A percentile compares a stretch with the other conserved stretches of the same genome.
phyloP scores from a whole-genome alignment of 2,888 invertebrate genomes.

The Himalopsyche kuldschensis region DNA sequence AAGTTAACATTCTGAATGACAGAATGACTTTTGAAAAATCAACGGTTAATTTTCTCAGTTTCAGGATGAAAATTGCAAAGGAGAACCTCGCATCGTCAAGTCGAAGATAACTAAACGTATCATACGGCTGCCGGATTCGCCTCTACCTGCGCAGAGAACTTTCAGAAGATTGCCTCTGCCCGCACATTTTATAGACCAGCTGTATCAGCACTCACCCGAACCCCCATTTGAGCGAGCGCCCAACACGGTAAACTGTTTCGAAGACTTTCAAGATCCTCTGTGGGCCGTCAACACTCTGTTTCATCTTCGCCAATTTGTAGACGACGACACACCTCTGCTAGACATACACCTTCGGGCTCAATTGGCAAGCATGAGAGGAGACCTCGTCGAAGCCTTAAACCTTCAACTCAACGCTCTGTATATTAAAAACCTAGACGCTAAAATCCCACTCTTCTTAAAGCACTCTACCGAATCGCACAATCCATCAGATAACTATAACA shows the following conservation, averaged over 20 bases:
- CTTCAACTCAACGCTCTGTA: constrained; percentile 30
- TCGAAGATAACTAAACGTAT: constrained; percentile 74
- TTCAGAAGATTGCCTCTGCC: constrained; percentile 30
- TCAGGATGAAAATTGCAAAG: constrained; percentile 58
- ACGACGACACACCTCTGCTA: constrained; percentile 36
- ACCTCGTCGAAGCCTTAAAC: constrained; percentile 34
- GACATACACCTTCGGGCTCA: constrained; percentile 35
- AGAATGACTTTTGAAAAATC: no score
- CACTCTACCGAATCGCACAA: constrained; percentile 10
- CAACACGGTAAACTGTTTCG: constrained; percentile 27
- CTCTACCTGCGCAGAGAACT: constrained; percentile 22
- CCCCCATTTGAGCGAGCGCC: constrained; percentile 11
- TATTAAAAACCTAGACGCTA: background rate
- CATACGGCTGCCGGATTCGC: constrained; percentile 63
- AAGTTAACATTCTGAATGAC: background rate
- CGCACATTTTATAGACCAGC: constrained; percentile 17
- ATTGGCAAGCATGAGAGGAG: constrained; percentile 29
- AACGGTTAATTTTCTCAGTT: constrained; percentile 48
- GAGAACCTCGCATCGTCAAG: constrained; percentile 64
- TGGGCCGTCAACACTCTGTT: constrained; percentile 30
- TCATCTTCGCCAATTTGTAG: constrained; percentile 32
- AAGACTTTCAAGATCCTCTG: constrained; percentile 27
- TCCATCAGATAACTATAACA: background rate
- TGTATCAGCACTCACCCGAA: background rate
- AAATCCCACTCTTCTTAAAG: constrained; percentile 10